Evolutionary conservation across 2,113 vertebrate species (phyloP).

Genomic region (Entosphenus tridentatus): DNA sequence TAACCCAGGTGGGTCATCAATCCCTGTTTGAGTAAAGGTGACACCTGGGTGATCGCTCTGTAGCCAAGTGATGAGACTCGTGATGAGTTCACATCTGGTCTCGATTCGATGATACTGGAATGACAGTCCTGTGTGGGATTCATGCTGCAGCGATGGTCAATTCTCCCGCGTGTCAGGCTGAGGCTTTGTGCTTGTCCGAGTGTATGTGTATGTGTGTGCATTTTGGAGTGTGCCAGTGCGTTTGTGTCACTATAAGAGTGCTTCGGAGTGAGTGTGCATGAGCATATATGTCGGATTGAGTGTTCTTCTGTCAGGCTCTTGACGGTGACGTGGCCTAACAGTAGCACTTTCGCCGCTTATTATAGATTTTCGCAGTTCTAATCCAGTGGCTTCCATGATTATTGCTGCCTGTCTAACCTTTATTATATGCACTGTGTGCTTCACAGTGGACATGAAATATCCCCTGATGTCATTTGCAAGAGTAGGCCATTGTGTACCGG

Average conservation of each 20-base stretch:
- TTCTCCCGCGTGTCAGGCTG: background rate
- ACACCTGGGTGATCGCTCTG: too few species aligned
- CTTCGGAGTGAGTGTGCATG: background rate
- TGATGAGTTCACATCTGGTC: too few species aligned
- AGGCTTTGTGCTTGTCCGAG: background rate
- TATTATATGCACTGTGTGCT: background rate
- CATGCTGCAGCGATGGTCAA: background rate
- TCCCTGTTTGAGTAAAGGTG: too few species aligned
- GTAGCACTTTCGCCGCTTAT: background rate
- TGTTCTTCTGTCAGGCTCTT: background rate
- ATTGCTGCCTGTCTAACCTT: background rate
- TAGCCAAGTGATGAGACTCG: too few species aligned
- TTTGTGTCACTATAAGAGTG: background rate
- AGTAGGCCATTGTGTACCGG: too few species aligned
- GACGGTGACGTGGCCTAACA: background rate
- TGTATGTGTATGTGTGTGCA: conserved; percentile 2
- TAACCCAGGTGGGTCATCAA: too few species aligned
- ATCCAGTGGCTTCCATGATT: background rate
- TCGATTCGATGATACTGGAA: too few species aligned
- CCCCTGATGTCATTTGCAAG: too few species aligned
- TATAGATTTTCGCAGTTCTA: background rate
- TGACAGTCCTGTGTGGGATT: too few species aligned
- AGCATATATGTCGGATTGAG: background rate
- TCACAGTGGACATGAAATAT: background rate
- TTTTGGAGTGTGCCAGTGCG: background rate